A percentile compares a stretch with the other conserved stretches of the same genome.
Conservation (phyloP, 2,888 invertebrate species). For the Arctia plantaginis region DNA sequence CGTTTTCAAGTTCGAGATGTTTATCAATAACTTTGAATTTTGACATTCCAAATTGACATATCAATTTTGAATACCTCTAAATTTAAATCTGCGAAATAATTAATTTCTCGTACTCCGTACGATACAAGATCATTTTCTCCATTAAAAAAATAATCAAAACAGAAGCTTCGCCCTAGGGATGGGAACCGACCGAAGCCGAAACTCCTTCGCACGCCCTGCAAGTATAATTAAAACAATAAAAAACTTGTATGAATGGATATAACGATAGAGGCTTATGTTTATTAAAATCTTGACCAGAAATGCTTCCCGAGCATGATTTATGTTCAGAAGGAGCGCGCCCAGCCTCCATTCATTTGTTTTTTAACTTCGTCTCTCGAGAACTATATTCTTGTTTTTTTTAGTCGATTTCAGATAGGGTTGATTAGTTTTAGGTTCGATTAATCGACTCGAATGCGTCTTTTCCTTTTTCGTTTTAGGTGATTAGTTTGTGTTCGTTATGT, state of each 20-base stretch:
- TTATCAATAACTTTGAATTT: neutral
- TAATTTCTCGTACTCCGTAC: conserved; percentile 1
- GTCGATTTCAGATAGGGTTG: conserved; percentile 76
- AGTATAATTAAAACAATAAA: conserved; percentile 80
- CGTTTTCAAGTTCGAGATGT: neutral
- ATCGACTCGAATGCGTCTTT: conserved; percentile 60
- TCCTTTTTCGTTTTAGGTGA: conserved; percentile 50
- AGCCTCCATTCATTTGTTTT: conserved; percentile 85
- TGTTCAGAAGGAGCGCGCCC: conserved; percentile 71
- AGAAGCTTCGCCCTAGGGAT: conserved; percentile 45
- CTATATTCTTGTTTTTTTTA: conserved; percentile 24
- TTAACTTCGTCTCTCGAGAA: conserved; percentile 53
- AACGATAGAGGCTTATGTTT: conserved; percentile 83
- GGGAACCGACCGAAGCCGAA: conserved; percentile 38
- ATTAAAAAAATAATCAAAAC: conserved; percentile 31
- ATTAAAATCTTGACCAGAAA: conserved; percentile 79
- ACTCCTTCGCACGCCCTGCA: conserved; percentile 78
- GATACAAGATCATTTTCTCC: conserved; percentile 18
- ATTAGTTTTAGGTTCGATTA: conserved; percentile 83
- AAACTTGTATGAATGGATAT: conserved; percentile 81
- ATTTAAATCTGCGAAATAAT: neutral
- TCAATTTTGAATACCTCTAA: conserved; percentile 6
- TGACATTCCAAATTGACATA: conserved; percentile 1
- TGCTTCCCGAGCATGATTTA: conserved; percentile 80
- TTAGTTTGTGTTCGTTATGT: conserved; percentile 54